Base-by-base conservation (phyloP, 2,113 vertebrate species). In the Anas platyrhynchos region DNA sequence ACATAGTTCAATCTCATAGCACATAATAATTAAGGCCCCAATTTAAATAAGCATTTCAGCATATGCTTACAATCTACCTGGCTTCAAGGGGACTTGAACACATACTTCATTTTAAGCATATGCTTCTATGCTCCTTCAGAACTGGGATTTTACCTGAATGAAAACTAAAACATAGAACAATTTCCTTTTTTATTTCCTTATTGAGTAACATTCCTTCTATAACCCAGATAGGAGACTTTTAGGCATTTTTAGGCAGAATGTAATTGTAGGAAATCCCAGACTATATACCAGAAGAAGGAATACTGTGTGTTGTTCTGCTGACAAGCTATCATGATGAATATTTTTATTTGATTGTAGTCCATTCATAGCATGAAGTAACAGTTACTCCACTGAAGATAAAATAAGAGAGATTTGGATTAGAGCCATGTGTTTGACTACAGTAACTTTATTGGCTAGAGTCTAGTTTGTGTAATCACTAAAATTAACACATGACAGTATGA, bases 21-120 rank as follows among this genome's bases (percentile, higher is more conserved):
- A 96, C 93, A 58, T 97, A 90, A 96, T 96, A 95, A 96, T 96
- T 96, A 97, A 96, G 21, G 38, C 8, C 16, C 43, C 43, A 76
- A 95, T 88, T 97, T 91, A 96, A 96, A 94, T 93, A 96, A 95
- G 93, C 61, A 88, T 95, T 96, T 95, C 91, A 94, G 69, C 93
- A 89, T 92, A 82, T 95, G 88, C 94, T 95, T 94, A 87, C 55
- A 91, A 78, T 96, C 93, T 96, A 94, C 83, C 73, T 93, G 80
- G 90, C 90, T 95, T 95, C 94, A 94, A 26, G 66, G 65, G 59
- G 72, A 32, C 82, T 94, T 88, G 32, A 86, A 69, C 82, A 90
- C 75, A 88, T 61, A 94, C 88, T 95, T 96, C 72, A 96, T 91
- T 94, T 93, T 62, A 86, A 88, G 77, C 66, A 75, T 50, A 79